Conservation (phyloP, 2,113 vertebrate genomes). For the Turdus rufiventris region DNA sequence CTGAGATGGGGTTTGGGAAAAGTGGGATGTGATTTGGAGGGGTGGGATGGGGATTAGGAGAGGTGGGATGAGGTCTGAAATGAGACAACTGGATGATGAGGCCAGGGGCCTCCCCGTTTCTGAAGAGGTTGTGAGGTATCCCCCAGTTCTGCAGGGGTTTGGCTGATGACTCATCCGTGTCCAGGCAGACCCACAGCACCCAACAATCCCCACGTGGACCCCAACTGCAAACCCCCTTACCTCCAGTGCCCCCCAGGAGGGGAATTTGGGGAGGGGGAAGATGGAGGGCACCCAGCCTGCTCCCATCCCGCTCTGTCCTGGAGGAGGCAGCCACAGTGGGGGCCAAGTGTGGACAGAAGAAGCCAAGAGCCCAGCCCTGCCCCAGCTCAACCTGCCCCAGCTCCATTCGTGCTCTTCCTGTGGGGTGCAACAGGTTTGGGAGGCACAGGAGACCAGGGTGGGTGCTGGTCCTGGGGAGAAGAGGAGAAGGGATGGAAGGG, state of each 20-base stretch:
- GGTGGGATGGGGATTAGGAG: background rate
- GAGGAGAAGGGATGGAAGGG: background rate
- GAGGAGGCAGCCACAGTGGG: no score
- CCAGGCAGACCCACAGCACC: background rate
- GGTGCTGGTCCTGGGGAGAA: background rate
- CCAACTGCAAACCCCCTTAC: no score
- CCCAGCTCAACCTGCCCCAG: background rate
- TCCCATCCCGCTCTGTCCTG: accelerated
- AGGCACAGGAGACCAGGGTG: background rate
- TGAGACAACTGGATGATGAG: background rate
- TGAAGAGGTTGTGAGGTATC: background rate
- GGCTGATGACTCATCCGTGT: background rate
- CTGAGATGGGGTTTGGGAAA: no score
- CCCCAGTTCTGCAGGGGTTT: background rate
- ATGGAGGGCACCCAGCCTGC: background rate
- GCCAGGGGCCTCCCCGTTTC: background rate
- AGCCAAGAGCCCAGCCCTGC: background rate
- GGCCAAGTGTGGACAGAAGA: background rate
- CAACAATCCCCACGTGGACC: background rate
- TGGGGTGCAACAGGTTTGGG: background rate
- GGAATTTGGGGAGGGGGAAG: background rate
- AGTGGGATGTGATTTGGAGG: no score
- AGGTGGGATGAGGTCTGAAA: background rate
- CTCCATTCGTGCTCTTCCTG: background rate
- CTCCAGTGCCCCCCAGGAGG: no score